Evolutionary conservation across 35 echinoderm and acorn worm species (phyloP), one percentile per base, ranked within the genome.

Genomic region (Amphiura filiformis): DNA sequence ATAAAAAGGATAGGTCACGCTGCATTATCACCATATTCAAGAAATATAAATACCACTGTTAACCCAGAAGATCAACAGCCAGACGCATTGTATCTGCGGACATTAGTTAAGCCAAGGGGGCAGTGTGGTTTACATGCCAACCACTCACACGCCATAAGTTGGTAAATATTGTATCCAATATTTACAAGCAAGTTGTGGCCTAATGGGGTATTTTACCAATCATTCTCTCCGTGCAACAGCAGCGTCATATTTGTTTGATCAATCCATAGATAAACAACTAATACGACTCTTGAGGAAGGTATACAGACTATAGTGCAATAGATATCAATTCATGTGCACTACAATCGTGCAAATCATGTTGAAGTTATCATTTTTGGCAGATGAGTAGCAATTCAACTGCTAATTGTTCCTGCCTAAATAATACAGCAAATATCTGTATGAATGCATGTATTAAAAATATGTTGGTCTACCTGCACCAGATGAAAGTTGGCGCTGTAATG

Each of bases 241-340:
- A 77, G 76, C 76, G 28, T 31, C 76, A 31, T 9, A 56, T 3
- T 36, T 85, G 83, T 85, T 36, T 85, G 83, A 85, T 12, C 34
- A 38, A 18, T 42, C 35, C 5, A 37, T 85, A 4, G 83, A 85
- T 34, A 56, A 85, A 34, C 83, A 65, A 34, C 37, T 65, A 2
- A 85, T 85, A n/a, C n/a, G n/a, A n/a, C n/a, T n/a, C n/a, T n/a
- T n/a, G n/a, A n/a, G n/a, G n/a, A n/a, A n/a, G n/a, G n/a, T n/a
- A n/a, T n/a, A n/a, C n/a, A n/a, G n/a, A n/a, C n/a, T n/a, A n/a
- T n/a, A n/a, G n/a, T n/a, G n/a, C n/a, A n/a, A n/a, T n/a, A n/a
- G n/a, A n/a, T n/a, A n/a, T n/a, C n/a, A n/a, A n/a, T n/a, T n/a
- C n/a, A n/a, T n/a, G n/a, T n/a, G n/a, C n/a, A n/a, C n/a, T n/a